These are phyloP conservation scores for Sorex maritimensis DNA, from an alignment of 2,797 vertebrate species.

Conservation along the genomic window DNA sequence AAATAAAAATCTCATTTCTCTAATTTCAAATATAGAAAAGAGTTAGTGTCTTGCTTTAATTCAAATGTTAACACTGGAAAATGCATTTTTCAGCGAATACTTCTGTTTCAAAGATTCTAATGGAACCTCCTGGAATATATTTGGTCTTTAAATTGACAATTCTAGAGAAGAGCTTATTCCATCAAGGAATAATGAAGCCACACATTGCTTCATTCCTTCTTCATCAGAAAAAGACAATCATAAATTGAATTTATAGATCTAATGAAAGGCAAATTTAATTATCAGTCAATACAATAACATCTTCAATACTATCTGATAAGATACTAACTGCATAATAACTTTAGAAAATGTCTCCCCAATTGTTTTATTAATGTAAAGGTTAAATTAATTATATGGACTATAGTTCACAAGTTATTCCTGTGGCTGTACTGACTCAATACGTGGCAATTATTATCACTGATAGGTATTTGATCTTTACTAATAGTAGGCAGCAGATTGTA, in stretches of 20 bases:
- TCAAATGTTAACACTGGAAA: slow-evolving; percentile 48
- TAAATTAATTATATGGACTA: slow-evolving; percentile 39
- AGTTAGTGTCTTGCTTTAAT: not conserved
- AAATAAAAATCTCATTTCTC: not conserved
- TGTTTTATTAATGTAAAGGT: slow-evolving; percentile 55
- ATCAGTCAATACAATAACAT: slow-evolving; percentile 25
- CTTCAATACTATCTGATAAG: not conserved
- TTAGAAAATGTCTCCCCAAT: slow-evolving; percentile 53
- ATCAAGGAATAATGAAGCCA: slow-evolving; percentile 36
- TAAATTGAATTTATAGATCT: slow-evolving; percentile 42
- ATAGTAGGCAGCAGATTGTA: slow-evolving; percentile 17
- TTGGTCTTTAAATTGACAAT: slow-evolving; percentile 41
- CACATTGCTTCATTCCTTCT: not conserved
- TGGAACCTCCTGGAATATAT: slow-evolving; percentile 45
- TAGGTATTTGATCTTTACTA: slow-evolving; percentile 36
- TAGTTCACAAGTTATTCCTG: slow-evolving; percentile 36
- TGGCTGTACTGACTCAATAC: slow-evolving; percentile 33
- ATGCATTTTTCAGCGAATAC: not conserved
- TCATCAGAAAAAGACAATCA: slow-evolving; percentile 19
- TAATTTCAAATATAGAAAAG: slow-evolving; percentile 25
- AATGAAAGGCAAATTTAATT: not conserved
- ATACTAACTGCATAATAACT: slow-evolving; percentile 22
- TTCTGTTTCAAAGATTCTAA: slow-evolving; percentile 21
- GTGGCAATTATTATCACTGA: not conserved
- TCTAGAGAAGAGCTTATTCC: slow-evolving; percentile 36